Evolutionary conservation across 2,797 vertebrate species (phyloP).

Genomic region (Urosaurus nigricauda): DNA sequence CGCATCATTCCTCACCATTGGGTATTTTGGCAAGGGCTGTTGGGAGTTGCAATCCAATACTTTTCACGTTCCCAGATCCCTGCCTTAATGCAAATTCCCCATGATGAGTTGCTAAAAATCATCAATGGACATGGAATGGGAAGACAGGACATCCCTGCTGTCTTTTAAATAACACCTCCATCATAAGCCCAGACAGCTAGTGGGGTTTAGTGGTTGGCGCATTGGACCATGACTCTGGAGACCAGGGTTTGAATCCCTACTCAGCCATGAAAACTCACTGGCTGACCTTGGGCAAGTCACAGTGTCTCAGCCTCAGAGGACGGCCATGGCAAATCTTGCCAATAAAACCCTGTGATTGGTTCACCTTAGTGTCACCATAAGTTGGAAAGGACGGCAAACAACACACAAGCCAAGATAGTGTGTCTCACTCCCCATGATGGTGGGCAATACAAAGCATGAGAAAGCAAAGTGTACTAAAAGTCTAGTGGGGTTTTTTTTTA

Average conservation of each 20-base stretch:
- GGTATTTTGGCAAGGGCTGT: neutral
- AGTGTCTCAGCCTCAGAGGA: too few relatives aligned
- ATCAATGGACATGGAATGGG: neutral
- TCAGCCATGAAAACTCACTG: too few relatives aligned
- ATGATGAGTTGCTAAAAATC: neutral
- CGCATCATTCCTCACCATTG: neutral
- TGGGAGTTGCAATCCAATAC: neutral
- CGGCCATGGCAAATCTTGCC: too few relatives aligned
- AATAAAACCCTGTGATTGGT: too few relatives aligned
- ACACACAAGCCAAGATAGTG: neutral
- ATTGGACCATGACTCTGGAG: too few relatives aligned
- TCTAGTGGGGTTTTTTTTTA: neutral
- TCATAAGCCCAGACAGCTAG: too few relatives aligned
- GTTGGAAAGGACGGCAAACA: too few relatives aligned
- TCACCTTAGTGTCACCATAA: too few relatives aligned
- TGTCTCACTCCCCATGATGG: neutral
- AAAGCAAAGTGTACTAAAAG: neutral
- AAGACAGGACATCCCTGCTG: neutral
- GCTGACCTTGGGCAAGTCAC: too few relatives aligned
- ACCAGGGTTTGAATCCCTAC: too few relatives aligned
- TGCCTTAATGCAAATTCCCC: neutral
- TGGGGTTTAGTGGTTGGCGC: too few relatives aligned
- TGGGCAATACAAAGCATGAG: neutral
- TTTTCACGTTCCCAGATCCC: neutral
- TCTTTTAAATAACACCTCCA: too few relatives aligned